Percentiles rank a stretch among this genome's conserved stretches.
phyloP scores from a whole-genome alignment of 2,888 invertebrate species.

The Tinea trinotella region DNA sequence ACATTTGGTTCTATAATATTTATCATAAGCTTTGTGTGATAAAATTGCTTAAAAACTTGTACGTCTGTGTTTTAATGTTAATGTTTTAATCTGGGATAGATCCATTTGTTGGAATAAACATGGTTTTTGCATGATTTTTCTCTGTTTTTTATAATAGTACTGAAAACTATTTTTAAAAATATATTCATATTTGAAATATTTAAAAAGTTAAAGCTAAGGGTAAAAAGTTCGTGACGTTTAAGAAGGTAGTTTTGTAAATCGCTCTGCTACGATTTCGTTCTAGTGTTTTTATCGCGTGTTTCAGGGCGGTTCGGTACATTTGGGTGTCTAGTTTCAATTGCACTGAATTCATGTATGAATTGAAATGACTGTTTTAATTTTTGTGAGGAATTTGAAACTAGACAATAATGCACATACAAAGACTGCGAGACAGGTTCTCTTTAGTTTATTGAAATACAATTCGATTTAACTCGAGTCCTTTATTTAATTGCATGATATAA shows the following conservation, averaged over 20 bases:
- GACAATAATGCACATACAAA: slow-evolving; percentile 1
- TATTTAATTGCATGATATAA: too few relatives aligned
- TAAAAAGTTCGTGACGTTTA: neutral
- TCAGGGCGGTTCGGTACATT: too few relatives aligned
- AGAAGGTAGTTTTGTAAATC: neutral
- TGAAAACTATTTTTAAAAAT: slow-evolving; percentile 9
- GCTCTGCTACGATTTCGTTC: neutral
- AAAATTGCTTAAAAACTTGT: too few relatives aligned
- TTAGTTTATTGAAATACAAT: neutral
- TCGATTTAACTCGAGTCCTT: neutral
- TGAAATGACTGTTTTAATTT: too few relatives aligned
- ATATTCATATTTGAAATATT: slow-evolving; percentile 4
- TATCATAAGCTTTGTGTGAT: too few relatives aligned
- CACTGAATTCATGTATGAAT: neutral
- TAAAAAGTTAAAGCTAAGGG: neutral
- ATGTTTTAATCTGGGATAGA: too few relatives aligned
- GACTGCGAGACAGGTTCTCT: slow-evolving; percentile 11
- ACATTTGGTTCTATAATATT: too few relatives aligned
- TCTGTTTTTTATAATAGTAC: too few relatives aligned
- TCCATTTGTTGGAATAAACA: neutral
- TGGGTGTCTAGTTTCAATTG: neutral
- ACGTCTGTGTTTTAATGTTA: too few relatives aligned
- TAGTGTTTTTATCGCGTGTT: too few relatives aligned
- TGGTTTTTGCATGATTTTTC: too few relatives aligned
- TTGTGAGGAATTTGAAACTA: neutral